Evolutionary conservation across 2,888 invertebrate genomes (phyloP).

Genomic region (Lumbricus terrestris): DNA sequence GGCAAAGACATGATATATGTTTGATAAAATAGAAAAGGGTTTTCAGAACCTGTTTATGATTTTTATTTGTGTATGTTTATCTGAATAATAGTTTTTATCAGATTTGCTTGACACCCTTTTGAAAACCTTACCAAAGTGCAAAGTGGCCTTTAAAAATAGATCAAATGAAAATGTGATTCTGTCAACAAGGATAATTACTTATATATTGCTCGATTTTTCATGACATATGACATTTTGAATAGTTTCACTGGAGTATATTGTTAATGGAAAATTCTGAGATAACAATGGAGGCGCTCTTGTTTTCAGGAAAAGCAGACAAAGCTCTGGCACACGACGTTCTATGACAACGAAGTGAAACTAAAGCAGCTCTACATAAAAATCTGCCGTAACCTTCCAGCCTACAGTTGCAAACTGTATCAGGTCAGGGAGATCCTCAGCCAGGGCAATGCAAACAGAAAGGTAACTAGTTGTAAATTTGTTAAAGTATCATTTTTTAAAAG

Average conservation of each 20-base stretch:
- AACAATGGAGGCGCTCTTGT: no score
- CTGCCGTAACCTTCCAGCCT: slow-evolving; percentile 66
- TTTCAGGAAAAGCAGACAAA: slow-evolving; percentile 67
- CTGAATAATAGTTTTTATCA: neutral
- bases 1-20: neutral
- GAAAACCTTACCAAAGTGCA: neutral
- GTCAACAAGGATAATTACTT: neutral
- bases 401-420: slow-evolving; percentile 67
- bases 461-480: neutral
- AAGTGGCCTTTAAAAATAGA: neutral
- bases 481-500: no score
- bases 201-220: neutral
- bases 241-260: neutral
- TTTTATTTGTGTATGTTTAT: neutral
- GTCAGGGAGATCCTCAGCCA: slow-evolving; percentile 59
- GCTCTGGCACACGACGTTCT: slow-evolving; percentile 67
- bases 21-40: neutral
- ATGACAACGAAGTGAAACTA: slow-evolving; percentile 67
- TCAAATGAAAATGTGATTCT: neutral
- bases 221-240: neutral
- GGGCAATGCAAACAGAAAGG: slow-evolving; percentile 18
- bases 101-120: neutral
- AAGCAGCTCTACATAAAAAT: slow-evolving; percentile 69
- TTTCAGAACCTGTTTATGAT: neutral
- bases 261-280: neutral